Conservation (phyloP, 1,140 invertebrate species). For the Chironomus striatipennis region DNA sequence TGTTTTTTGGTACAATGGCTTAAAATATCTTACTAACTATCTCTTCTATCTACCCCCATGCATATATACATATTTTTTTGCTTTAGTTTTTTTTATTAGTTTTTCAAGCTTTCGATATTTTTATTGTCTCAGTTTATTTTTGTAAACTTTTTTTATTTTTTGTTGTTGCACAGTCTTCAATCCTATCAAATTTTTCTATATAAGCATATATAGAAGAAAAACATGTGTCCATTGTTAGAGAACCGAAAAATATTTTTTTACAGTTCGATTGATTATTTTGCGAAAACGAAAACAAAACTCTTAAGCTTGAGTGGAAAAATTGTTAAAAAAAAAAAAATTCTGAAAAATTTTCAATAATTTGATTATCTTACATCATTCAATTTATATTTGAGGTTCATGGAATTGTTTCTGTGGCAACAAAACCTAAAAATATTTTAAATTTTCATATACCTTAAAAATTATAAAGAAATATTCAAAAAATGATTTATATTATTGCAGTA, state of each 20-base stretch:
- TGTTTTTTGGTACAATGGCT: not conserved
- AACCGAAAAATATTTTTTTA: not conserved
- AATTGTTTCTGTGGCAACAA: too few species aligned
- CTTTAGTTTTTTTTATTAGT: constrained; percentile 9
- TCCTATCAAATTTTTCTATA: not conserved
- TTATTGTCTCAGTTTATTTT: not conserved
- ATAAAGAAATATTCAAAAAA: too few species aligned
- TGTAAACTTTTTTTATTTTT: constrained; percentile 7
- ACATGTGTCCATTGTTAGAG: not conserved
- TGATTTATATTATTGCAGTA: too few species aligned
- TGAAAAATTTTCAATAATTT: too few species aligned
- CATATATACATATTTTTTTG: not conserved
- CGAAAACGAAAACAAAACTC: not conserved
- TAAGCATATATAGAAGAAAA: too few species aligned
- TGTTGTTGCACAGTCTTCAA: not conserved
- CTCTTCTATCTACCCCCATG: not conserved
- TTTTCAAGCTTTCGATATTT: not conserved
- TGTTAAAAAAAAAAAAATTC: too few species aligned
- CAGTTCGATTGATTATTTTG: not conserved
- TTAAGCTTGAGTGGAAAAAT: too few species aligned
- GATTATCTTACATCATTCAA: too few species aligned
- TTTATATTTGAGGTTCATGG: too few species aligned
- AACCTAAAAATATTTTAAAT: too few species aligned
- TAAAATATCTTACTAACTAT: constrained; percentile 11
- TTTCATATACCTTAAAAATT: too few species aligned